Evolutionary conservation across 1,140 invertebrate species (phyloP), one percentile per base, ranked within the genome.

Genomic region (Parapsyche elsis): DNA sequence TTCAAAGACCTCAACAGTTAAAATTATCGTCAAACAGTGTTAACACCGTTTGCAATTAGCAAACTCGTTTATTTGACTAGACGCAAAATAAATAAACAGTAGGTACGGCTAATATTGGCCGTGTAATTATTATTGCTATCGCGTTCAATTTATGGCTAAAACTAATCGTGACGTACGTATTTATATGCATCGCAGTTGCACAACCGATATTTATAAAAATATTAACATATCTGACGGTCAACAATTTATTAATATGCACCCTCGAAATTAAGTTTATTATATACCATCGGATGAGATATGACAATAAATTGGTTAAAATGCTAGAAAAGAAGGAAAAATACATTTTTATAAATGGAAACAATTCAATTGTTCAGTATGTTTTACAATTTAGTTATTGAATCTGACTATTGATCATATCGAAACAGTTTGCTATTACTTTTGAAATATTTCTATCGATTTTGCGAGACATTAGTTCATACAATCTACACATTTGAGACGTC

Each of bases 231-330:
- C 67, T 14, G 44, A 64, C 21, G 38, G 19, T 16, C 44, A 23
- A 23, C 12, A 53, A 67, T n/a, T 71, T 76, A 79, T 76, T 76
- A 79, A 76, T 80, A 81, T 81, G 77, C 81, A 81, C 81, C 81
- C 80, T 16, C 5, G 5, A 67, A 26, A 67, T 67, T 67, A 26
- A 67, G 24, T 23, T 67, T 67, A 53, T 67, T 24, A 24, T 67
- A 67, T 30, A 30, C 24, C 64, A 14, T 67, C 5, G 24, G 9
- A 30, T 26, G 24, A 10, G 24, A 12, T 67, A 26, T 30, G 64
- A 67, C 23, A 23, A 26, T 26, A 24, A 67, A 67, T 67, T 67
- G 64, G 26, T 67, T 67, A 26, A 67, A 67, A 26, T 12, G 24
- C 5, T 5, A 30, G 64, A 14, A 26, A 67, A 26, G 12, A 23